Percentiles rank a stretch among this genome's conserved stretches.
Conservation (phyloP, 2,888 invertebrate genomes). For the Tenthredo amoena region DNA sequence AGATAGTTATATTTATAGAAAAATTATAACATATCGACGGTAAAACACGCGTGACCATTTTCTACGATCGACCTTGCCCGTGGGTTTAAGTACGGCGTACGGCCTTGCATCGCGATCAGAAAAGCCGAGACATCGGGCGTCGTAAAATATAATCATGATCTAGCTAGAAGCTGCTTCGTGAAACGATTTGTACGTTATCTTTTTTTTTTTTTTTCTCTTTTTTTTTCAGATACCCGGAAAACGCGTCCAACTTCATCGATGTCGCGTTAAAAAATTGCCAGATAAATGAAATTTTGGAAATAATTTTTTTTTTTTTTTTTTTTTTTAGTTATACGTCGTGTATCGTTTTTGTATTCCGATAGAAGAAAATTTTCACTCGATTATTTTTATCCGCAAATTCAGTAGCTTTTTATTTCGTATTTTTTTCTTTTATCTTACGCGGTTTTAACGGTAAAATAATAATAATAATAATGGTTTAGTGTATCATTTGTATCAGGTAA, state of each 20-base stretch:
- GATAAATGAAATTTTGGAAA: too few species aligned
- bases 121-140: neutral
- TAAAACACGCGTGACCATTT: neutral
- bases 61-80: constrained; percentile 14
- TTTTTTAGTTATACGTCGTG: too few species aligned
- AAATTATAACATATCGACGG: neutral
- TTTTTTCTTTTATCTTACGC: neutral
- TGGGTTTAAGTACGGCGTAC: neutral
- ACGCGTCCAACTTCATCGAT: neutral
- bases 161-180: neutral
- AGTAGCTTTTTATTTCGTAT: neutral
- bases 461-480: neutral
- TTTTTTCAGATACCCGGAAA: neutral
- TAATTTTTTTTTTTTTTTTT: too few species aligned
- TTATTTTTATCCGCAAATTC: neutral
- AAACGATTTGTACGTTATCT: neutral
- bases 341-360: too few species aligned
- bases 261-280: neutral
- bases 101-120: constrained; percentile 19
- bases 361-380: neutral
- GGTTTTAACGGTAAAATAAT: neutral
- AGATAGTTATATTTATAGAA: neutral
- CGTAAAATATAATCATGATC: constrained; percentile 18
- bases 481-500: neutral
- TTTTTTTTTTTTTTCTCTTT: neutral